phyloP scores from a whole-genome alignment of 2,113 vertebrate genomes.

The Cyprinus carpio region DNA sequence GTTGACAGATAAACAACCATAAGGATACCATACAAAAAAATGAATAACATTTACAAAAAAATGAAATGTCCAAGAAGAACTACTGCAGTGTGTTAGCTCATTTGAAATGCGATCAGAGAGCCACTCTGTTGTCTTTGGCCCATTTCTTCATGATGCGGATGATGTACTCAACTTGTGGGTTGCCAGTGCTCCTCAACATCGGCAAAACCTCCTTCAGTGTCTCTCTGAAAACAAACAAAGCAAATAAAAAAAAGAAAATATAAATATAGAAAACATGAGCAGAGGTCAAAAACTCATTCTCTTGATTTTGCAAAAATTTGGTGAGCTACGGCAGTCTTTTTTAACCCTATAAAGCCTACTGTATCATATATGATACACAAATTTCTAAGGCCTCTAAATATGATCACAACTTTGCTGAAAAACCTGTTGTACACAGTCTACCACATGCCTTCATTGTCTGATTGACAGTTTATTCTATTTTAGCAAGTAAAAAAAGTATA shows the following conservation, averaged over 20 bases:
- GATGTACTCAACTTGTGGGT: slow-evolving; percentile 93
- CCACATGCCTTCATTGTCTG: background rate
- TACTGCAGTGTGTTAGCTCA: background rate
- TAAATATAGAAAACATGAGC: slow-evolving; percentile 11
- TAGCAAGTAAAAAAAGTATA: background rate
- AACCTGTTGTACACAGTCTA: background rate
- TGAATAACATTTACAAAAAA: background rate
- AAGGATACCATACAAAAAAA: background rate
- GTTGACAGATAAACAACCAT: slow-evolving; percentile 10
- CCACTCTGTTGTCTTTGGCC: slow-evolving; percentile 95
- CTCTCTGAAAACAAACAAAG: slow-evolving; percentile 77
- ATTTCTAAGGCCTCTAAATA: too few species aligned
- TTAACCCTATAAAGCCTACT: background rate
- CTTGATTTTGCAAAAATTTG: background rate
- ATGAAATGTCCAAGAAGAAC: background rate
- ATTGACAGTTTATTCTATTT: too few species aligned
- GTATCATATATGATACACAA: too few species aligned
- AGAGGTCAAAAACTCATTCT: background rate
- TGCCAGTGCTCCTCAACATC: slow-evolving; percentile 88
- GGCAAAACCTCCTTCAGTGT: slow-evolving; percentile 88
- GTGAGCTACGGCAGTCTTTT: background rate
- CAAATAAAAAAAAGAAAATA: slow-evolving; percentile 28
- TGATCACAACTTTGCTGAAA: too few species aligned
- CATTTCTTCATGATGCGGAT: slow-evolving; percentile 92
- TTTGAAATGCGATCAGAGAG: slow-evolving; percentile 68